Conservation (phyloP, 1,140 invertebrate genomes). For the Drosophila sp. region DNA sequence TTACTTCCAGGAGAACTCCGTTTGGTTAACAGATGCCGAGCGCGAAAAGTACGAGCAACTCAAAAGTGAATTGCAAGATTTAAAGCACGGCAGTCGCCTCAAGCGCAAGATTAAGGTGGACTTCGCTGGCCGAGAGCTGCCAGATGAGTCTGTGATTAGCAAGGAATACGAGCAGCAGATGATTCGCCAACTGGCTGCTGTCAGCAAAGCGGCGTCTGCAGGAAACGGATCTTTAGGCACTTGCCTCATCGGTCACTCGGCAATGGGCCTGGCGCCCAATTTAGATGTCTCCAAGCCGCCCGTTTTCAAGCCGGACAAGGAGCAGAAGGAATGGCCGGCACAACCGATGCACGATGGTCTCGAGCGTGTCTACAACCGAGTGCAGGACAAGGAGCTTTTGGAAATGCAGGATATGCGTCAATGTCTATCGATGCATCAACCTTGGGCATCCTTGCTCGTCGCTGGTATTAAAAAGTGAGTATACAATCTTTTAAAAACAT, state of each 20-base stretch:
- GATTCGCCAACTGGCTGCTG: conserved; percentile 82
- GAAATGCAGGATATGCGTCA: conserved; percentile 95
- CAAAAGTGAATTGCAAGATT: conserved; percentile 88
- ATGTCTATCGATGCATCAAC: conserved; percentile 98
- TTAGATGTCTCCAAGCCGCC: conserved; percentile 55
- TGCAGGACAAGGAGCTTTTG: conserved; percentile 94
- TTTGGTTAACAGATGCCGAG: conserved; percentile 92
- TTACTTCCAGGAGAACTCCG: conserved; percentile 92
- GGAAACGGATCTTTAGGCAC: neutral
- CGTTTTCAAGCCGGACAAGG: conserved; percentile 40
- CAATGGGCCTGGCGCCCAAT: conserved; percentile 49
- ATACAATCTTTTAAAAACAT: no score
- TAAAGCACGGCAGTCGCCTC: conserved; percentile 89
- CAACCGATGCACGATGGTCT: conserved; percentile 49
- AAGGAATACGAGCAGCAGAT: conserved; percentile 85
- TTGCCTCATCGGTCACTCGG: conserved; percentile 51
- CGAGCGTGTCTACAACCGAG: conserved; percentile 84
- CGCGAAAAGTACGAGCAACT: conserved; percentile 89
- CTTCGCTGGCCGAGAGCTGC: conserved; percentile 89
- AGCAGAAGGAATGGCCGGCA: conserved; percentile 32
- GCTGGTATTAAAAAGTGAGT: conserved; percentile 94
- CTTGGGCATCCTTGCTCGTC: conserved; percentile 96
- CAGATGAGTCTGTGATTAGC: conserved; percentile 86
- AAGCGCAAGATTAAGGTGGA: conserved; percentile 92
- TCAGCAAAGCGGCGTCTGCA: conserved; percentile 37